phyloP scores from a whole-genome alignment of 2,888 invertebrate genomes.

The Drosophila borborema region DNA sequence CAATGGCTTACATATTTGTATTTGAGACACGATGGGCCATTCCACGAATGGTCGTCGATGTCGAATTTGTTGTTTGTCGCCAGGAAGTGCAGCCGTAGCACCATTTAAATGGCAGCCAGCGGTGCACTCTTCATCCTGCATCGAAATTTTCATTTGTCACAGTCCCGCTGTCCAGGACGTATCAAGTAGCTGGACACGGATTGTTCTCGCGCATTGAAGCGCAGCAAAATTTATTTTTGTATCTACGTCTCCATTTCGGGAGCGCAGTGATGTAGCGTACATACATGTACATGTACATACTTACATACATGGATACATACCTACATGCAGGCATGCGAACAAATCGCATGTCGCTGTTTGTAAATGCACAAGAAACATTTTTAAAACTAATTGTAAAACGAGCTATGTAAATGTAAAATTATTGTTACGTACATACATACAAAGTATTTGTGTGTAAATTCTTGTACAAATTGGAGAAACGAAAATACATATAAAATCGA shows the following conservation, averaged over 20 bases:
- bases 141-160: slow-evolving; percentile 74
- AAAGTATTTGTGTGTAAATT: slow-evolving; percentile 49
- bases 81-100: slow-evolving; percentile 50
- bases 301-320: slow-evolving; percentile 17
- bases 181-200: slow-evolving; percentile 35
- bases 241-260: slow-evolving; percentile 37
- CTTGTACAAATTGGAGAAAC: slow-evolving; percentile 45
- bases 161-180: slow-evolving; percentile 53
- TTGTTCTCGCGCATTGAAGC: slow-evolving; percentile 53
- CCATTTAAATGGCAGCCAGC: slow-evolving; percentile 9
- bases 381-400: slow-evolving; percentile 48
- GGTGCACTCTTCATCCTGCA: slow-evolving; percentile 58
- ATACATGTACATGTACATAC: slow-evolving; percentile 19
- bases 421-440: slow-evolving; percentile 44
- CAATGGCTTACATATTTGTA: slow-evolving; percentile 66
- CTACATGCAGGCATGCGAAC: slow-evolving; percentile 11
- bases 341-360: slow-evolving; percentile 11
- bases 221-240: slow-evolving; percentile 68
- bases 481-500: slow-evolving; percentile 34
- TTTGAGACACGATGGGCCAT: slow-evolving; percentile 64
- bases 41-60: slow-evolving; percentile 35
- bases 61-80: slow-evolving; percentile 75
- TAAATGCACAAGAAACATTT: slow-evolving; percentile 45
- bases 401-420: slow-evolving; percentile 56
- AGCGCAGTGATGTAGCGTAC: slow-evolving; percentile 38